Base-by-base conservation (phyloP, 1,140 invertebrate species). In the Notospermus geniculatus region DNA sequence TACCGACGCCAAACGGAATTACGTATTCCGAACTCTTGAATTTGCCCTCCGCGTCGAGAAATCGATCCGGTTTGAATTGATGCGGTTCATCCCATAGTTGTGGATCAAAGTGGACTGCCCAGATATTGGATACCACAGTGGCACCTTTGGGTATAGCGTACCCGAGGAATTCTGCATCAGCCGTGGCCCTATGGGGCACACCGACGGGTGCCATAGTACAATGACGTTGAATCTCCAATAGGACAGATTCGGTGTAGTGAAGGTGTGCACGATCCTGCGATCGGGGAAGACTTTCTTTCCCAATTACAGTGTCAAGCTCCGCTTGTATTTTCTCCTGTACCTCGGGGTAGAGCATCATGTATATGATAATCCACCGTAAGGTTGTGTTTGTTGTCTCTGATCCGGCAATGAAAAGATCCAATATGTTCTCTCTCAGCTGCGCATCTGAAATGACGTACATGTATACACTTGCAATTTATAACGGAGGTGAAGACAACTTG, bases 171-270 rank as follows among this genome's bases (percentile, higher is more conserved):
- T 58, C 57, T 22, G 55, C 55, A 27, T 64, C 32, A 15, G 32
- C 15, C 32, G 32, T 36, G 4, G 32, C 32, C 15, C 5, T 36
- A 27, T 57, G 56, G n/a, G 56, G 28, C 5, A 57, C 25, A 17
- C 17, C 23, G 22, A 57, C 17, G 27, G 91, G 91, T 2, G 91
- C 87, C 1, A 91, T 87, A 1, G 88, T 87, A 23, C 89, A 81
- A n/a, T 92, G 84, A 45, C 91, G 83, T 76, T 91, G 90, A 9
- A 86, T 84, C 81, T 93, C 91, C 43, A 85, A 83, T 25, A 93
- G 80, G 9, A 86, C 83, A 4, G 90, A 89, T 62, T 87, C 84
- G 15, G 86, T 75, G 62, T 83, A 85, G 2, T 83, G 78, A 25
- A 63, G 32, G 2, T 23, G 25, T 25, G 25, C 54, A 30, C 36